Base-by-base conservation (phyloP, 2,888 invertebrate genomes). In the Polietes domitor region DNA sequence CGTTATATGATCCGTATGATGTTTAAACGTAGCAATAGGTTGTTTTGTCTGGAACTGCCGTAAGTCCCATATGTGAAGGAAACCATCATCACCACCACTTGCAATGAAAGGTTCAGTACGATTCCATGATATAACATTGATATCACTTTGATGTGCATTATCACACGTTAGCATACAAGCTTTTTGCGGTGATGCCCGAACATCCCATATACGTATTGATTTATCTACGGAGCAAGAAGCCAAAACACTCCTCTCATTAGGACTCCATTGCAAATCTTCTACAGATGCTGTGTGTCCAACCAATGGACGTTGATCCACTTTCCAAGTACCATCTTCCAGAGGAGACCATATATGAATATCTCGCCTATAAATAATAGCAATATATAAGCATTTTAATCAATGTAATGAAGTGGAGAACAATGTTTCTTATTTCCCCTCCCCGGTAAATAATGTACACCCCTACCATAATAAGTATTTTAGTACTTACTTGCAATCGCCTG, bases 71-170 rank as follows among this genome's bases (percentile, higher is more conserved):
- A 99, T 94, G 90, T 97, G 96, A 37, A 99, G 93, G 76, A 96
- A 94, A 3, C 98, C 98, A 93, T 99, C 99, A 92, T 99, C 99
- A 7, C 99, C 99, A 80, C 99, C 95, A 89, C 98, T 98, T 10
- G 96, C 95, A 88, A 98, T 96, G 88, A 98, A 97, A 2, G 97
- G 96, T 90, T 99, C 98, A 87, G 95, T 95, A 80, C 93, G 94
- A 92, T 99, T 99, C 99, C 99, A 99, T 87, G 97, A 96, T 89
- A 99, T 97, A 0, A 99, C 99, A 93, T 99, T 99, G 1, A 99
- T 95, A 92, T 99, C 99, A 88, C 95, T 95, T 82, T 96, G 94
- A 91, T 99, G 99, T 4, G 98, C 97, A 88, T 96, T 94, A 50
- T 95, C 94, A 71, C 96, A 95, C 0, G 97, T 96, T 63, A 99